Percentiles rank a stretch among this genome's conserved stretches.
These are phyloP conservation scores for Drosophila lutescens DNA, from an alignment of 2,888 invertebrate genomes.

Conservation along the genomic window DNA sequence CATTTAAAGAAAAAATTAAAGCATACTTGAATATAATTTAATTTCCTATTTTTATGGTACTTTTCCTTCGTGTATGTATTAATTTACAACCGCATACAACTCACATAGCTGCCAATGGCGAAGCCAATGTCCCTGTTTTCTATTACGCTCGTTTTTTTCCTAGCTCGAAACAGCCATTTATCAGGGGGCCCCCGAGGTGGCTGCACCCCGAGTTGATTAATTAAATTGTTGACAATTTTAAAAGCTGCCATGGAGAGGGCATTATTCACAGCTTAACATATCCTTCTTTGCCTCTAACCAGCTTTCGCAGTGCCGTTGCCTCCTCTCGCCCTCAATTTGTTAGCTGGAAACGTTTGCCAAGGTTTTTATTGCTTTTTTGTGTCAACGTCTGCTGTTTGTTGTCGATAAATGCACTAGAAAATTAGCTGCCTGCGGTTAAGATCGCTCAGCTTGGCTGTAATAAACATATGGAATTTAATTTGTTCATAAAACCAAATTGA, in stretches of 20 bases:
- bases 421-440: constrained; percentile 52
- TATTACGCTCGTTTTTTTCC: neutral
- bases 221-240: constrained; percentile 79
- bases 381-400: constrained; percentile 41
- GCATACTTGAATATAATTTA: no score
- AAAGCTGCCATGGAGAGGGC: constrained; percentile 59
- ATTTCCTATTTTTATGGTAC: neutral
- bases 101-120: constrained; percentile 7
- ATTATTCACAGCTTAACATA: constrained; percentile 74
- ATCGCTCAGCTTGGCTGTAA: neutral
- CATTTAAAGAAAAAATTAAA: no score
- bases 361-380: constrained; percentile 52
- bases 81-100: constrained; percentile 48
- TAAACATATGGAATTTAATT: no score
- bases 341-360: constrained; percentile 40
- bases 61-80: neutral
- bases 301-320: neutral
- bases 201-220: constrained; percentile 65
- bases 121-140: constrained; percentile 2
- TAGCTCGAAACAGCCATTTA: constrained; percentile 31
- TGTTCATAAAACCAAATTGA: no score
- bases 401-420: constrained; percentile 70
- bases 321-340: constrained; percentile 3
- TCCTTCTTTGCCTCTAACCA: constrained; percentile 7
- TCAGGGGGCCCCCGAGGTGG: constrained; percentile 23